Percentiles rank a stretch among this genome's conserved stretches.
These are phyloP conservation scores for Rotaria socialis DNA, from an alignment of 2,888 invertebrate genomes.

Conservation along the genomic window DNA sequence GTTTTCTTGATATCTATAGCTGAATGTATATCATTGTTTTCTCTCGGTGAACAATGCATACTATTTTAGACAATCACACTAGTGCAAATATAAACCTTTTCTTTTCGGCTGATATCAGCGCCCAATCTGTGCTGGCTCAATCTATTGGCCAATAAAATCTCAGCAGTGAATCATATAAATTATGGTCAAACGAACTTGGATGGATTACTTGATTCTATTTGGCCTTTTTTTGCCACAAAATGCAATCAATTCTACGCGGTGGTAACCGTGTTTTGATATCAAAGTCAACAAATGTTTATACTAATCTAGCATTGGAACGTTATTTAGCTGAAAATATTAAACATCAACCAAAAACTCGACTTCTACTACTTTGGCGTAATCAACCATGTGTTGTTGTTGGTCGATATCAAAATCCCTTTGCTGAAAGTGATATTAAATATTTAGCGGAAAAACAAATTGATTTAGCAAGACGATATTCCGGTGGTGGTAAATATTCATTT, in stretches of 20 bases:
- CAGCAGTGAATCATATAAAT: background rate
- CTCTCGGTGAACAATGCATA: too few relatives aligned
- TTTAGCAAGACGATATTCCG: constrained; percentile 83
- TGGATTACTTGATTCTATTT: too few relatives aligned
- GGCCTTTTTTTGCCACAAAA: background rate
- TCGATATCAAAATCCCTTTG: constrained; percentile 91
- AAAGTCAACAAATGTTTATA: constrained; percentile 42
- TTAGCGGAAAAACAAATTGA: constrained; percentile 67
- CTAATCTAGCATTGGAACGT: constrained; percentile 43
- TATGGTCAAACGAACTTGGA: too few relatives aligned
- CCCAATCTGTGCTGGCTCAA: background rate
- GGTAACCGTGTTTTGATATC: constrained; percentile 40
- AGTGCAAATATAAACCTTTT: too few relatives aligned
- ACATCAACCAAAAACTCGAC: constrained; percentile 38
- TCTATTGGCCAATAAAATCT: background rate
- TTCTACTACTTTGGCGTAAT: constrained; percentile 62
- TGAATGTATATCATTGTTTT: too few relatives aligned
- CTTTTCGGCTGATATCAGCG: background rate
- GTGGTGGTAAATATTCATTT: constrained; percentile 67
- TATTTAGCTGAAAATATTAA: constrained; percentile 41
- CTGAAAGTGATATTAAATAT: constrained; percentile 71
- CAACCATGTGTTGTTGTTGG: constrained; percentile 90
- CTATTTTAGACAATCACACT: too few relatives aligned
- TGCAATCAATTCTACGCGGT: background rate
- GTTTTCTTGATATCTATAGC: too few relatives aligned